Base-by-base conservation (phyloP, 2,113 vertebrate genomes). In the Arizona elegans region DNA sequence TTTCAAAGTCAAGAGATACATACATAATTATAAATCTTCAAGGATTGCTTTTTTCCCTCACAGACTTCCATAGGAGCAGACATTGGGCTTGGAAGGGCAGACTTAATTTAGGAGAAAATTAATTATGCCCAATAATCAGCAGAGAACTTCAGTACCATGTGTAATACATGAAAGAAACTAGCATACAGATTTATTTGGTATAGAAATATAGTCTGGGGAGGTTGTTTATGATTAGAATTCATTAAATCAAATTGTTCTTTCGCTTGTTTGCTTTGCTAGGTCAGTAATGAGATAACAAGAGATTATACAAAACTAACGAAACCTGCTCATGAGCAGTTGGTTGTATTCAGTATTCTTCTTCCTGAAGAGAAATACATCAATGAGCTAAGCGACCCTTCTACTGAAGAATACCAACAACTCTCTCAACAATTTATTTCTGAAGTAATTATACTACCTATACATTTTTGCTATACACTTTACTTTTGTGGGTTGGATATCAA, bases 261-360 rank as follows among this genome's bases (percentile, higher is more conserved):
- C 53, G 75, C 75, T 93, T 24, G 9, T 89, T 93, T 23, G 11
- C 92, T 94, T 95, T 89, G 87, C 95, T 19, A 99, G 99, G 96
- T 98, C 95, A 98, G 97, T 96, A 99, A 99, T 88, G 98, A 99
- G 95, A 99, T 99, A 92, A 98, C 98, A 21, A 94, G 94, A 90
- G 94, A 97, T 85, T 96, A 97, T 90, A 97, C 97, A 94, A 96
- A 97, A 55, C 90, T 96, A 11, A 54, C 86, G 11, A 96, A 91
- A 55, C 92, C 97, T 43, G 93, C 94, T 33, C 91, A 96, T 91
- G 98, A 98, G 93, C 98, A 99, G 95, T 97, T 98, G 96, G 97
- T 99, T 92, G 98, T 99, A 94, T 98, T 99, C 95, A 98, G 97
- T 91, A 97, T 99, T 94, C 93, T 98, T 90, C 97, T 99, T 95